Conservation (phyloP, 2,888 invertebrate genomes). For the Acholoe squamosa region DNA sequence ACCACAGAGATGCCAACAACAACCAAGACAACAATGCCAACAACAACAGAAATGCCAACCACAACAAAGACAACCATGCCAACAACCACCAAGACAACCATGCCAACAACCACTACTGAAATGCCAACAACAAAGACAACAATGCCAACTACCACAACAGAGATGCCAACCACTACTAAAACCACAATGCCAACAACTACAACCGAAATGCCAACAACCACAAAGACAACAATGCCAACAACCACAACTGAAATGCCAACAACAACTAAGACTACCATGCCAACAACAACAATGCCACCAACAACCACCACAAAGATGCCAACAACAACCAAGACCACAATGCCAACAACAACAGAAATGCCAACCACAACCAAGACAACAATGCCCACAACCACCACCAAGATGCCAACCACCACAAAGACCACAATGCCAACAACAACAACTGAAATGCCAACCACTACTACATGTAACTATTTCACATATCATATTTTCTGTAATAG, state of each 20-base stretch:
- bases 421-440: background rate
- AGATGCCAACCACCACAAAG: no score
- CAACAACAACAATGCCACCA: background rate
- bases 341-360: background rate
- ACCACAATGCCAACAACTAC: background rate
- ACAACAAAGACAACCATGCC: background rate
- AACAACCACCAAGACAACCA: background rate
- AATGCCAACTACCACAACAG: background rate
- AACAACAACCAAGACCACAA: background rate
- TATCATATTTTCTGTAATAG: no score
- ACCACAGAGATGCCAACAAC: background rate
- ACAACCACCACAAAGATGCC: background rate
- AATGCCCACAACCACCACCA: background rate
- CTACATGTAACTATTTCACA: no score
- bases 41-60: background rate
- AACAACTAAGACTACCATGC: background rate
- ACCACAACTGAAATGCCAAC: background rate
- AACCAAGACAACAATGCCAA: background rate
- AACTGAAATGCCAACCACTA: background rate
- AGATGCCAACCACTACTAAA: background rate
- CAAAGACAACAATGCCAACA: background rate
- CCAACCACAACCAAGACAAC: background rate
- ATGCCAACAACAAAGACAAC: background rate
- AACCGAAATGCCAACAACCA: background rate
- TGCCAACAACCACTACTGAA: background rate